Conservation (phyloP, 2,113 vertebrate species). For the Lophotis ruficrista region DNA sequence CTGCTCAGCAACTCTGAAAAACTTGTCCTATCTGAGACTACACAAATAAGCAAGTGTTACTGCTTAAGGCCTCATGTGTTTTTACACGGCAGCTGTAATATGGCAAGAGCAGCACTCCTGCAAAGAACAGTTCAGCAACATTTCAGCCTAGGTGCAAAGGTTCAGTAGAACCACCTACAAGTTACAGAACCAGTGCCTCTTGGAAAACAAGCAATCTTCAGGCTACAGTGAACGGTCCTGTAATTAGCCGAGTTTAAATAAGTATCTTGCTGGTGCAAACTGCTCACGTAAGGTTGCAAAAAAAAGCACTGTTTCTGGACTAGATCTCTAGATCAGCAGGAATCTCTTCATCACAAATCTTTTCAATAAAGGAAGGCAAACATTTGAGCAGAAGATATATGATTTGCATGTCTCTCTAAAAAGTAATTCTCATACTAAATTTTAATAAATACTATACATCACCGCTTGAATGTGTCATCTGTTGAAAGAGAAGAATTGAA, state of each 20-base stretch:
- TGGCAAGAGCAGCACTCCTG: not conserved
- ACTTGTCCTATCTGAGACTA: not conserved
- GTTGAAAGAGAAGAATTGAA: not conserved
- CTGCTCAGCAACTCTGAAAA: not conserved
- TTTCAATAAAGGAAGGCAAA: not conserved
- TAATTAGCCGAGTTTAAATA: not conserved
- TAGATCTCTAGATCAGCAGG: not conserved
- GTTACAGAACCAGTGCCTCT: not conserved
- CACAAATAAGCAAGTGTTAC: not conserved
- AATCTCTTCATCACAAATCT: not conserved
- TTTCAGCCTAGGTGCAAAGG: not conserved
- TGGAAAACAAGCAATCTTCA: not conserved
- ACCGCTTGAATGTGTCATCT: not conserved
- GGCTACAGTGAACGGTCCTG: not conserved
- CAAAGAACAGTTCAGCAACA: not conserved
- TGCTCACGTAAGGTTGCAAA: not conserved
- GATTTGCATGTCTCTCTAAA: not conserved
- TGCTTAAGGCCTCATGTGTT: not conserved
- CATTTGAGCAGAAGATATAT: not conserved
- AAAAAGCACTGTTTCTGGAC: not conserved
- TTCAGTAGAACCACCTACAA: not conserved
- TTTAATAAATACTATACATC: not conserved
- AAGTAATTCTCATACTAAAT: not conserved
- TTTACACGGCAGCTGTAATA: not conserved
- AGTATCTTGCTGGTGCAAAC: not conserved